phyloP scores from a whole-genome alignment of 2,797 vertebrate genomes.

The Tapera naevia region DNA sequence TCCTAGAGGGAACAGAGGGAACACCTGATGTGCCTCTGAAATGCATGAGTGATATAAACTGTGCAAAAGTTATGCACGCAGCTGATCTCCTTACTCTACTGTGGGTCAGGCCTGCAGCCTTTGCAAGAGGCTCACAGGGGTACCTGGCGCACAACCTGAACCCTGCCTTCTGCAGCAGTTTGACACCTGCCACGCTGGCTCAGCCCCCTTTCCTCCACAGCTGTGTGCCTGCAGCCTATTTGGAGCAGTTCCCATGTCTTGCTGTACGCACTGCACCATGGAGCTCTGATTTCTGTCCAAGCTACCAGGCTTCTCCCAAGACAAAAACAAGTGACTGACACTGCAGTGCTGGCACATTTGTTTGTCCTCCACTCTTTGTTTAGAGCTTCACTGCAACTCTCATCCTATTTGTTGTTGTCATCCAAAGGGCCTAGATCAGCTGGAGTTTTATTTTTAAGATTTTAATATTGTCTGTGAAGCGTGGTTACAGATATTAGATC shows the following conservation, averaged over 20 bases:
- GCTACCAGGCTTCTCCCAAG: neutral
- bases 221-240: neutral
- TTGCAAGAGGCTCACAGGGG: neutral
- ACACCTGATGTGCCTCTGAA: neutral
- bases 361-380: neutral
- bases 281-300: neutral
- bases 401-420: neutral
- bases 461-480: neutral
- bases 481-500: neutral
- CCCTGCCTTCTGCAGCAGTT: neutral
- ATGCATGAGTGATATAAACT: neutral
- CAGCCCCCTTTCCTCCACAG: neutral
- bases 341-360: neutral
- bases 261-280: neutral
- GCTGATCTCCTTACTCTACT: neutral
- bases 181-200: accelerated
- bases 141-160: neutral
- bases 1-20: neutral
- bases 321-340: neutral
- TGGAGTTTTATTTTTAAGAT: neutral
- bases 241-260: neutral
- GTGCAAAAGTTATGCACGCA: accelerated
- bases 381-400: neutral
- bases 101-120: neutral
- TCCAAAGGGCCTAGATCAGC: neutral